Conservation (phyloP, 2,113 vertebrate species). For the Rhabdomys dilectus region DNA sequence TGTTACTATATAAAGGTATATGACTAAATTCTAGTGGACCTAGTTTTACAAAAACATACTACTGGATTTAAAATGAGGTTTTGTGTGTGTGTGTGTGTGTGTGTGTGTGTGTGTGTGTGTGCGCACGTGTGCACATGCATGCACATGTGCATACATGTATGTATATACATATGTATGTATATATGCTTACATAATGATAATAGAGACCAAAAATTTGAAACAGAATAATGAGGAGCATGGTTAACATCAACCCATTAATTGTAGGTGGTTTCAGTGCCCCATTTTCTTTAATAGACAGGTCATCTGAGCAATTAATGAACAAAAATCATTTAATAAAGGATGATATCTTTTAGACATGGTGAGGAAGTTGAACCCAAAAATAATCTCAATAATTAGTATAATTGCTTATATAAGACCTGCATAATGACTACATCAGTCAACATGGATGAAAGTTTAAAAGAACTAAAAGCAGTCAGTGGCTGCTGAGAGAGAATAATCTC, state of each 20-base stretch:
- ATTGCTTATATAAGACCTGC: not conserved
- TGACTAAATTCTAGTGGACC: not conserved
- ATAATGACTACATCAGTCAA: not conserved
- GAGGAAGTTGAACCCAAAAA: not conserved
- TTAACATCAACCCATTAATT: not conserved
- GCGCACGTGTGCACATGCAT: no score
- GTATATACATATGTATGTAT: no score
- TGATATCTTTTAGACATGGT: not conserved
- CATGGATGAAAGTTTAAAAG: not conserved
- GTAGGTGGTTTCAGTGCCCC: not conserved
- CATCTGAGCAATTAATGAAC: not conserved
- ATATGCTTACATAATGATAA: no score
- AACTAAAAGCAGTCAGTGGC: not conserved
- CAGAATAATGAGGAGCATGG: no score
- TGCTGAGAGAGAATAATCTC: not conserved
- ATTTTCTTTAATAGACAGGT: not conserved
- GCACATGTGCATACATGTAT: no score
- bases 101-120: no score
- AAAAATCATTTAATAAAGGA: not conserved
- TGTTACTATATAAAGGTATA: not conserved
- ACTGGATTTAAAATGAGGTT: not conserved
- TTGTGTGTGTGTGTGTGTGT: no score
- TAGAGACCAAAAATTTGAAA: no score
- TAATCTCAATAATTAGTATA: not conserved
- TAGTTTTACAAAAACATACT: not conserved